Percentiles rank a stretch among this genome's conserved stretches.
Evolutionary conservation across 2,113 vertebrate genomes (phyloP).

Genomic region (Zosterops borbonicus): DNA sequence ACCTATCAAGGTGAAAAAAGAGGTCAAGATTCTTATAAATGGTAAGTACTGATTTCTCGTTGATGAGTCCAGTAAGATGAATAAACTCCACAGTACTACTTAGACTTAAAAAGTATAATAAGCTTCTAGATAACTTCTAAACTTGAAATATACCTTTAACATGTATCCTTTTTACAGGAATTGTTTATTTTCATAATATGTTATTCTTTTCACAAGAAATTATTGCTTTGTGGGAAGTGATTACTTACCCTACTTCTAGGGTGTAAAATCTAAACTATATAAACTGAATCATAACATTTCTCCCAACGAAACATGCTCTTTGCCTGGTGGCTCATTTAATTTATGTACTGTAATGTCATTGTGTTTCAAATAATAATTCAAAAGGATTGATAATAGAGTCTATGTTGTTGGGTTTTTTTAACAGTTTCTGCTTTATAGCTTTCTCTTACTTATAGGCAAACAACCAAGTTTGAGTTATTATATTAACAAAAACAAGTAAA

Average conservation of each 20-base stretch:
- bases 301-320: background rate
- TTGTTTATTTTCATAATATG: background rate
- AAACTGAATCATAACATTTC: background rate
- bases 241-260: background rate
- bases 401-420: background rate
- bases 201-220: background rate
- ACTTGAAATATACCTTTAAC: background rate
- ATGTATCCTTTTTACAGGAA: background rate
- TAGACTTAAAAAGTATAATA: background rate
- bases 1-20: background rate
- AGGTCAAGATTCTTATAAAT: background rate
- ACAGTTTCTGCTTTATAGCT: background rate
- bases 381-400: background rate
- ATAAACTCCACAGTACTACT: background rate
- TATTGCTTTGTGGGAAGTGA: background rate
- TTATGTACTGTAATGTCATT: background rate
- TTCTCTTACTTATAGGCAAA: background rate
- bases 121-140: background rate
- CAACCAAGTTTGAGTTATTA: background rate
- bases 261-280: background rate
- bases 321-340: background rate
- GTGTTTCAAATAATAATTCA: background rate
- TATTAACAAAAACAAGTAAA: background rate
- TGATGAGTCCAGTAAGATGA: background rate
- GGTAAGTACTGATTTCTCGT: background rate